phyloP scores from a whole-genome alignment of 2,113 vertebrate species.

The Limnothrissa miodon region DNA sequence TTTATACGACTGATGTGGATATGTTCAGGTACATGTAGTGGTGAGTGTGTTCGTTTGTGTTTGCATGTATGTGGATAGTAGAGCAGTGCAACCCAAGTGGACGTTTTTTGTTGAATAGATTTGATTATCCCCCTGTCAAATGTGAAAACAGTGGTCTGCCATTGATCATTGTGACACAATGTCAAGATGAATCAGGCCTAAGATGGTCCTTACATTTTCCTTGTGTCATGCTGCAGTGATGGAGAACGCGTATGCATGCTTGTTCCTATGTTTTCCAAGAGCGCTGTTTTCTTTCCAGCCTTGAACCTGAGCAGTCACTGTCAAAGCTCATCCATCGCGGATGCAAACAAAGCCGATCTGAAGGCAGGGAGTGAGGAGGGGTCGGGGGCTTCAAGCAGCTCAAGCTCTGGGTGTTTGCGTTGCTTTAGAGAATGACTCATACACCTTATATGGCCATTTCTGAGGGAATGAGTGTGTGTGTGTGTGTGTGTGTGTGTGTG shows the following conservation, averaged over 20 bases:
- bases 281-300: not conserved
- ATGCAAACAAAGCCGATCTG: not conserved
- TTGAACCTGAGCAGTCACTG: not conserved
- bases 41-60: slow-evolving; percentile 1
- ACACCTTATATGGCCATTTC: slow-evolving; percentile 27
- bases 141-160: not conserved
- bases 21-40: not conserved
- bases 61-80: not conserved
- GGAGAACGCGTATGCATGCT: too few relatives aligned
- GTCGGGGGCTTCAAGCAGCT: not conserved
- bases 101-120: not conserved
- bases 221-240: not conserved
- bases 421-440: not conserved
- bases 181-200: not conserved
- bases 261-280: not conserved
- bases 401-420: not conserved
- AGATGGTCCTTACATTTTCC: not conserved
- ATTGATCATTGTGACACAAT: not conserved
- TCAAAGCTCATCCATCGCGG: not conserved
- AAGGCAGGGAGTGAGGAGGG: not conserved
- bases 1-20: not conserved
- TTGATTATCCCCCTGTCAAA: not conserved
- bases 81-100: not conserved
- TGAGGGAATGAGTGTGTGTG: not conserved
- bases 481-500: slow-evolving; percentile 22